Percentiles rank a stretch among this genome's conserved stretches.
Conservation (phyloP, 2,113 vertebrate species). For the Epinephelus fuscoguttatus region DNA sequence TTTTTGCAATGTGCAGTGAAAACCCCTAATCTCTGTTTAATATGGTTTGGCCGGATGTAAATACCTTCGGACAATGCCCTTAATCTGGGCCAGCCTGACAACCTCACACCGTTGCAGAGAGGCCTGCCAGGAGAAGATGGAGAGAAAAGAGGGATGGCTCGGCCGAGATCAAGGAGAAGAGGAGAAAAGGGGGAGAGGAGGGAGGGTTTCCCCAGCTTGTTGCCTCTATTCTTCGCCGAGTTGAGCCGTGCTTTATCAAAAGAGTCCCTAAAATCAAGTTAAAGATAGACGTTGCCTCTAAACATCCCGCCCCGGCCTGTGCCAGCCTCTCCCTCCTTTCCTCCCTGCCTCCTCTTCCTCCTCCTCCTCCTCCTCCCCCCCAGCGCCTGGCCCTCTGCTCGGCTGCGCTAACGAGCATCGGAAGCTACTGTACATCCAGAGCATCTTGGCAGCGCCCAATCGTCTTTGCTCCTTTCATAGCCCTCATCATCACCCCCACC, state of each 20-base stretch:
- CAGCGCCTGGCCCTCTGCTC: constrained; percentile 27
- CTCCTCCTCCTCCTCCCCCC: neutral
- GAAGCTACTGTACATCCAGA: constrained; percentile 82
- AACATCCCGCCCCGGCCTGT: constrained; percentile 68
- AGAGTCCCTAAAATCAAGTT: constrained; percentile 67
- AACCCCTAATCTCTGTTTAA: constrained; percentile 89
- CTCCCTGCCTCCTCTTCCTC: neutral
- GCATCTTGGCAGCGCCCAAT: constrained; percentile 72
- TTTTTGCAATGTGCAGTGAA: constrained; percentile 56
- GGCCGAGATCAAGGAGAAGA: constrained; percentile 55
- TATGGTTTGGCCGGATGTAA: constrained; percentile 89
- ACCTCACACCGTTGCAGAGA: constrained; percentile 69
- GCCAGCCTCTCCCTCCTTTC: constrained; percentile 38
- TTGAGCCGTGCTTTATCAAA: constrained; percentile 62
- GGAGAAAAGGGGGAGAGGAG: constrained; percentile 44
- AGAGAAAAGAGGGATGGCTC: constrained; percentile 34
- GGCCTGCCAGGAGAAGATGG: constrained; percentile 64
- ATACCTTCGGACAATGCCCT: constrained; percentile 86
- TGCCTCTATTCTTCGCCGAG: constrained; percentile 62
- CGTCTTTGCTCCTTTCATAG: constrained; percentile 64
- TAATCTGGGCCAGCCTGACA: constrained; percentile 88
- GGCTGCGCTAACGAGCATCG: constrained; percentile 80
- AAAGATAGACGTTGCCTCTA: constrained; percentile 72
- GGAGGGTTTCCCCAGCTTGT: constrained; percentile 71
- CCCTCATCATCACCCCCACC: constrained; percentile 64